phyloP scores from a whole-genome alignment of 2,113 vertebrate species.

The Lagopus leucura region DNA sequence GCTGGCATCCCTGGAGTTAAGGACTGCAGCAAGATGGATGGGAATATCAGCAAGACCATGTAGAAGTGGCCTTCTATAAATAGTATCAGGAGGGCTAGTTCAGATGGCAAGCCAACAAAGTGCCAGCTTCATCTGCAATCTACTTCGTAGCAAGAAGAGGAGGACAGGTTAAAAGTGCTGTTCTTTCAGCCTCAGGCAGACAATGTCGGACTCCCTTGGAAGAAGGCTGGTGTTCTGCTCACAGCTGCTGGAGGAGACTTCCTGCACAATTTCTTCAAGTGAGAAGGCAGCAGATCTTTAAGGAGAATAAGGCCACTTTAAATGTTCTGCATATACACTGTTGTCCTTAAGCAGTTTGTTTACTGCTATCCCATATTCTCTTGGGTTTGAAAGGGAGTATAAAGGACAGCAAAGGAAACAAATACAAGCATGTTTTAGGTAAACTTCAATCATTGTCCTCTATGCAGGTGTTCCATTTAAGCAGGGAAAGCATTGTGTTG shows the following conservation, averaged over 20 bases:
- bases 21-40: background rate
- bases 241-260: background rate
- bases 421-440: background rate
- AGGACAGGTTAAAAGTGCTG: background rate
- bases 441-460: background rate
- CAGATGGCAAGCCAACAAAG: conserved; percentile 25
- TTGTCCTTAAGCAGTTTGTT: background rate
- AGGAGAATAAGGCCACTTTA: background rate
- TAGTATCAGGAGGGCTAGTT: conserved; percentile 29
- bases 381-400: background rate
- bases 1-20: background rate
- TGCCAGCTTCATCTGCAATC: conserved; percentile 23
- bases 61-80: conserved; percentile 59
- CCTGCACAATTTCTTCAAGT: background rate
- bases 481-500: background rate
- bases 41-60: conserved; percentile 13
- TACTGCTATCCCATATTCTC: background rate
- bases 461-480: background rate
- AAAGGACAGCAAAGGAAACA: background rate
- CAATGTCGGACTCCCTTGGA: background rate
- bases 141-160: background rate
- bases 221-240: background rate
- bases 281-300: background rate
- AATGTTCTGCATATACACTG: background rate
- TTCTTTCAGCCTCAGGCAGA: background rate